Base-by-base conservation (phyloP, 2,888 invertebrate species). In the Rotaria socialis region DNA sequence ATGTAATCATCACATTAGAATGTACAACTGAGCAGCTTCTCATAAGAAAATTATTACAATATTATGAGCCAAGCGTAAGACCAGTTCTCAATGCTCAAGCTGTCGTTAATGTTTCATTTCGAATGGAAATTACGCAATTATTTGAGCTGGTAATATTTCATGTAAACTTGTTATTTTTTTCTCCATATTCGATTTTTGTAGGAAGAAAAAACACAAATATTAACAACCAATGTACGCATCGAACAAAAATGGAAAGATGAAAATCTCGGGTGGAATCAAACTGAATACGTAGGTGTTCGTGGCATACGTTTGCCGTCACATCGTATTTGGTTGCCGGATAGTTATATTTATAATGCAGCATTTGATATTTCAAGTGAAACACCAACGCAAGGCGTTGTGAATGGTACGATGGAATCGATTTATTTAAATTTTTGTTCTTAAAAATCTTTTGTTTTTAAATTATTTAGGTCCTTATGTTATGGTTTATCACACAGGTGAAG, bases 251-350 rank as follows among this genome's bases (percentile, higher is more conserved):
- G 94, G 94, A 90, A 89, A 85, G 95, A 95, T 89, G 93, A 94
- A 87, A 93, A 94, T 90, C 91, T 95, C 35, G 92, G 90, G 24
- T 95, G 95, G 95, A 93, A 93, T 85, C 93, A 94, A 0, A 90
- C 91, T 4, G 93, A 94, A n/a, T 94, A 94, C 89, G 94, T 93
- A 16, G 93, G 93, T 84, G 92, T 95, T 35, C 91, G 92, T 16
- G 92, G 93, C 85, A 91, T 94, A 52, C 93, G 94, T 89, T 90
- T 95, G 22, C 93, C 93, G 52, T 94, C 94, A 87, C 92, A 92
- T 84, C 92, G 93, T 87, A 93, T 95, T 85, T 95, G 95, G 95
- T 92, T 93, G 19, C 95, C 95, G 0, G 94, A 94, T 89, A 92
- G 95, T 89, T 93, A 94, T 10, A 91, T 95, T 43, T 95, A 94